These are phyloP conservation scores for Carcinoscorpius rotundicauda DNA, from an alignment of 1,140 invertebrate genomes.

Conservation along the genomic window DNA sequence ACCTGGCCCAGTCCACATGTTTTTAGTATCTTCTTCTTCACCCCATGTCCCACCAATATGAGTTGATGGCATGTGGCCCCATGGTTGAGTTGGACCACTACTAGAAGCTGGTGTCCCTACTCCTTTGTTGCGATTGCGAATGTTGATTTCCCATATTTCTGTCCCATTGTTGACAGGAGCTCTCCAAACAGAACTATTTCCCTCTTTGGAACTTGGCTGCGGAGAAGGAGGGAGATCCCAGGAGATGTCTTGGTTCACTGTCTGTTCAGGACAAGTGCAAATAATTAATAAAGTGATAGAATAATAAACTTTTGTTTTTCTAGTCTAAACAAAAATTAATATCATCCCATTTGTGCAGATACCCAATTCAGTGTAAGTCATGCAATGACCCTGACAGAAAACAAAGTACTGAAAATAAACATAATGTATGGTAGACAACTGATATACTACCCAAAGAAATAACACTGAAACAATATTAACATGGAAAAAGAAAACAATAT, in stretches of 20 bases:
- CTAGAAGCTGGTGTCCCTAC: conserved; percentile 2
- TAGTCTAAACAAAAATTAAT: too few species aligned
- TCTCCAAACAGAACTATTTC: conserved; percentile 17
- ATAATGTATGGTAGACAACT: too few species aligned
- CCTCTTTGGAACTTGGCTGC: conserved; percentile 55
- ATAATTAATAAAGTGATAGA: too few species aligned
- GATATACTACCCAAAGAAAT: too few species aligned
- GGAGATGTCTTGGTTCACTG: conserved; percentile 83
- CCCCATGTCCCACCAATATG: conserved; percentile 91
- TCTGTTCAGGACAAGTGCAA: conserved; percentile 32
- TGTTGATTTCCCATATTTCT: conserved; percentile 88
- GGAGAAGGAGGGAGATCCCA: conserved; percentile 84
- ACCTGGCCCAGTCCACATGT: conserved; percentile 35
- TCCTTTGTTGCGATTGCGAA: conserved; percentile 46
- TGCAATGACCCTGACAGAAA: too few species aligned
- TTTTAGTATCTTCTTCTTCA: conserved; percentile 69
- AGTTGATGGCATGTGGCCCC: conserved; percentile 79
- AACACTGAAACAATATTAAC: too few species aligned
- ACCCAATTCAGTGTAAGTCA: too few species aligned
- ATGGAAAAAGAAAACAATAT: too few species aligned
- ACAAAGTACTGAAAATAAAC: too few species aligned
- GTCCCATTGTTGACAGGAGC: conserved; percentile 42
- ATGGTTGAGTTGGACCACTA: conserved; percentile 39
- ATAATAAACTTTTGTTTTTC: too few species aligned
- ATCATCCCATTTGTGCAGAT: too few species aligned